These are phyloP conservation scores for Alloplasta piceator DNA, from an alignment of 2,888 invertebrate species.

Conservation along the genomic window DNA sequence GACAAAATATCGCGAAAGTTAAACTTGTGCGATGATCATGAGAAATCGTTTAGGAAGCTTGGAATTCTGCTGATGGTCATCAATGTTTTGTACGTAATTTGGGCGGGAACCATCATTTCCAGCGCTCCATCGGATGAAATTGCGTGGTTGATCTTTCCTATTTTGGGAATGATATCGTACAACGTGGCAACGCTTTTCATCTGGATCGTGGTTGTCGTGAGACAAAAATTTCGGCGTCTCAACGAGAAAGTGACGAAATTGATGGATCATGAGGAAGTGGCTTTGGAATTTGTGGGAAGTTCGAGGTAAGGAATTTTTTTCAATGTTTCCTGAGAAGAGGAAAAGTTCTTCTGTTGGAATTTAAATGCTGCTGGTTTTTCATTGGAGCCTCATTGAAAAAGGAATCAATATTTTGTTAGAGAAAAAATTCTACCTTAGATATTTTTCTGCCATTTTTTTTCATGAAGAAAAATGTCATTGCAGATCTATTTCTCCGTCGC, in stretches of 20 bases:
- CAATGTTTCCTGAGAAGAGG: too few relatives aligned
- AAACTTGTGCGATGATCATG: constrained; percentile 19
- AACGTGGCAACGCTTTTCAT: background rate
- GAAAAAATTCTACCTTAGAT: background rate
- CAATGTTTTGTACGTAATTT: background rate
- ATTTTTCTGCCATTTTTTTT: too few relatives aligned
- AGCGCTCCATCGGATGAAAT: constrained; percentile 5
- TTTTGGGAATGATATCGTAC: background rate
- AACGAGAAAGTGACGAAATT: background rate
- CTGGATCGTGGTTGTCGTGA: background rate
- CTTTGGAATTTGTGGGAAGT: background rate
- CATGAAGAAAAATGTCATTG: background rate
- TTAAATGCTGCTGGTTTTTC: too few relatives aligned
- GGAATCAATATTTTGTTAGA: background rate
- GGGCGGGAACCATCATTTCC: background rate
- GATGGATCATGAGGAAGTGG: background rate
- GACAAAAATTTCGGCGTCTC: constrained; percentile 8
- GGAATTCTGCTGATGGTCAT: background rate
- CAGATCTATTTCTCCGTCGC: background rate
- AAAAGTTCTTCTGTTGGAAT: too few relatives aligned
- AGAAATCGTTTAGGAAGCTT: background rate
- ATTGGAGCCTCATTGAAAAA: too few relatives aligned
- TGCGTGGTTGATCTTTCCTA: background rate
- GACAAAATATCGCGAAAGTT: constrained; percentile 10
- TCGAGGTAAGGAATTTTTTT: background rate